Conservation (phyloP, 2,113 vertebrate species). For the Pteruthius melanotis region DNA sequence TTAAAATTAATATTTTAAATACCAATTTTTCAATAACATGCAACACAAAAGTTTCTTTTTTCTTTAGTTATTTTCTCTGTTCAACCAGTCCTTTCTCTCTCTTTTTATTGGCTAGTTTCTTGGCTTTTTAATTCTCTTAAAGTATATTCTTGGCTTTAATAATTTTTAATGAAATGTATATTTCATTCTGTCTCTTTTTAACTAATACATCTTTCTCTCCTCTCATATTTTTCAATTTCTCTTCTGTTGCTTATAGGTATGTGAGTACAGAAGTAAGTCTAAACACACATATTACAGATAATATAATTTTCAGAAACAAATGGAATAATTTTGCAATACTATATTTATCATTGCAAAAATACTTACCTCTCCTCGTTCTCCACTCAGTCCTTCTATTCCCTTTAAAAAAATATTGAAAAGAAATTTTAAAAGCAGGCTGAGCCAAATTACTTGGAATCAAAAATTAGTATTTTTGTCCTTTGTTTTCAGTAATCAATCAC, state of each 20-base stretch:
- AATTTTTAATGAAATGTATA: not conserved
- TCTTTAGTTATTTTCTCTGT: not conserved
- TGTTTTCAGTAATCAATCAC: not conserved
- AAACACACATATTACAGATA: not conserved
- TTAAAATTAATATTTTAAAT: not conserved
- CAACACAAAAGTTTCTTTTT: not conserved
- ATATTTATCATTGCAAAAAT: not conserved
- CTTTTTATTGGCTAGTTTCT: not conserved
- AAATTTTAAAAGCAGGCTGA: not conserved
- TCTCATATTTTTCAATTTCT: not conserved
- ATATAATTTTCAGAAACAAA: not conserved
- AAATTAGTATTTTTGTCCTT: not conserved
- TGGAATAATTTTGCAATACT: not conserved
- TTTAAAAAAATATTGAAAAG: constrained; percentile 61
- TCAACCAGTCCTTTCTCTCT: not conserved
- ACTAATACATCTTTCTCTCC: not conserved
- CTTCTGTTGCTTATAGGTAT: not conserved
- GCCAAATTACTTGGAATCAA: not conserved
- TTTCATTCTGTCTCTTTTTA: not conserved
- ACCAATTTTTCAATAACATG: not conserved
- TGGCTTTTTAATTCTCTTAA: not conserved
- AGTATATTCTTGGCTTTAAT: not conserved
- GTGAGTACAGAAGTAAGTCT: not conserved
- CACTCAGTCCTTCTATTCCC: constrained; percentile 80
- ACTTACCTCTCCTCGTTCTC: constrained; percentile 88